Conservation (phyloP, 1,140 invertebrate species). For the Drosophila saltans region DNA sequence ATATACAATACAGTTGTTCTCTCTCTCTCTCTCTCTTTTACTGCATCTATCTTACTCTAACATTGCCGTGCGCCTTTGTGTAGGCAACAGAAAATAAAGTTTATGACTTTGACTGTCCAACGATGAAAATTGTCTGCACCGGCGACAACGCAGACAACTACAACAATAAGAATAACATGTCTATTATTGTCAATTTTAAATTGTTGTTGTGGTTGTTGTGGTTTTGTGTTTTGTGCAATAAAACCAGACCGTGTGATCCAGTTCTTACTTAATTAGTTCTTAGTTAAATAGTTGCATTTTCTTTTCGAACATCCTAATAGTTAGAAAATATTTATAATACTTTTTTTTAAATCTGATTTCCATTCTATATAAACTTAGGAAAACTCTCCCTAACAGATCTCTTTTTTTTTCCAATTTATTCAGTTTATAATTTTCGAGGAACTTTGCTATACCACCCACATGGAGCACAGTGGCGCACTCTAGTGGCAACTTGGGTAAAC, state of each 20-base stretch:
- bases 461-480: constrained; percentile 49
- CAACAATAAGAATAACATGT: constrained; percentile 7
- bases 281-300: no score
- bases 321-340: no score
- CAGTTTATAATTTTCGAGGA: no score
- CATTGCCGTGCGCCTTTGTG: constrained; percentile 66
- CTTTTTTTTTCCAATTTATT: no score
- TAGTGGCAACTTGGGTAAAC: constrained; percentile 50
- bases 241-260: no score
- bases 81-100: constrained; percentile 80
- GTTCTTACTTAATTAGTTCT: no score
- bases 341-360: no score
- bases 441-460: background rate
- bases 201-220: constrained; percentile 38
- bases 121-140: constrained; percentile 59
- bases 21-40: background rate
- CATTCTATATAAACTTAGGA: constrained; percentile 21
- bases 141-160: constrained; percentile 32
- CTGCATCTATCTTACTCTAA: constrained; percentile 24
- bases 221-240: no score
- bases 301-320: no score
- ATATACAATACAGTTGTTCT: background rate
- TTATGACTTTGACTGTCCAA: constrained; percentile 77
- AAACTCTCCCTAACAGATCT: no score
- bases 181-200: constrained; percentile 71